Evolutionary conservation across 1,140 invertebrate genomes (phyloP), one percentile per base, ranked within the genome.

Genomic region (Scaptodrosophila lebanonensis): DNA sequence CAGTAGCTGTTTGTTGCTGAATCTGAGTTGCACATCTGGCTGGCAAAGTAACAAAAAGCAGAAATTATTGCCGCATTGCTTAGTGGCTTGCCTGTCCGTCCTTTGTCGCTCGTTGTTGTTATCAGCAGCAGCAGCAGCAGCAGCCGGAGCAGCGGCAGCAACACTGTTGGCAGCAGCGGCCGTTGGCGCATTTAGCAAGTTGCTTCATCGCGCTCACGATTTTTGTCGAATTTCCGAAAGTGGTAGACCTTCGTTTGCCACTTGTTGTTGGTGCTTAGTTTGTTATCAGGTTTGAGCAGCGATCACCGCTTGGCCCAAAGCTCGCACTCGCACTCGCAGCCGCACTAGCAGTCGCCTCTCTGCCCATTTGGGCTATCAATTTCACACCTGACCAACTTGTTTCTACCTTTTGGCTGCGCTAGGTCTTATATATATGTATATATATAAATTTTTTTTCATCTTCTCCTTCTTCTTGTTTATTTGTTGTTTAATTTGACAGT

Each of bases 11-110:
- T 73, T 69, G 63, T 66, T 66, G 62, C 30, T 52, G 13, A 36
- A 44, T 22, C 17, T n/a, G 27, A 27, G 22, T 7, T 0, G 22
- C 17, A 47, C 36, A 12, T 35, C 30, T 56, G 64, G 57, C 20
- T 40, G 43, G 73, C 72, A 79, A 76, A n/a, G n/a, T n/a, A n/a
- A n/a, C n/a, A n/a, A n/a, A n/a, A n/a, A n/a, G n/a, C n/a, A n/a
- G n/a, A n/a, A n/a, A 77, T 77, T 77, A 77, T 77, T 79, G 72
- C 73, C 73, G 73, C 73, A 77, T 77, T 77, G 72, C 63, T 79
- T 70, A 63, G 64, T 25, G 22, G 8, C 8, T 25, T 25, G 8
- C 3, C 22, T 4, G 22, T 3, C 22, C 22, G n/a, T n/a, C n/a
- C n/a, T n/a, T n/a, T n/a, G n/a, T n/a, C n/a, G n/a, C n/a, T n/a